Conservation (phyloP, 2,113 vertebrate genomes). For the zebrafish (Danio rerio) region GRCz12tu NC_133181.1:35417001-35417500, state of each 20-base stretch:
- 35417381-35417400: too few relatives aligned
- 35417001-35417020: neutral
- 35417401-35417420: too few relatives aligned
- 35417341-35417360: too few relatives aligned
- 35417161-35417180: constrained; percentile 72
- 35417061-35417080: neutral
- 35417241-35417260: constrained; percentile 63
- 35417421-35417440: too few relatives aligned
- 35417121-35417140: neutral
- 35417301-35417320: neutral
- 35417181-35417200: constrained; percentile 74
- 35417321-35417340: neutral
- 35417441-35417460: too few relatives aligned
- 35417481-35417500: too few relatives aligned
- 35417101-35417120: neutral
- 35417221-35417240: constrained; percentile 68
- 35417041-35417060: constrained; percentile 14
- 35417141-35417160: neutral
- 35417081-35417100: neutral
- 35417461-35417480: too few relatives aligned
- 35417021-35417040: neutral
- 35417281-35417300: constrained; percentile 8
- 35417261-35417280: constrained; percentile 56
- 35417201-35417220: constrained; percentile 73
- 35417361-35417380: too few relatives aligned